Evolutionary conservation across 2,113 vertebrate genomes (phyloP), one percentile per base, ranked within the genome.

Genomic region (Peucedramus taeniatus): DNA sequence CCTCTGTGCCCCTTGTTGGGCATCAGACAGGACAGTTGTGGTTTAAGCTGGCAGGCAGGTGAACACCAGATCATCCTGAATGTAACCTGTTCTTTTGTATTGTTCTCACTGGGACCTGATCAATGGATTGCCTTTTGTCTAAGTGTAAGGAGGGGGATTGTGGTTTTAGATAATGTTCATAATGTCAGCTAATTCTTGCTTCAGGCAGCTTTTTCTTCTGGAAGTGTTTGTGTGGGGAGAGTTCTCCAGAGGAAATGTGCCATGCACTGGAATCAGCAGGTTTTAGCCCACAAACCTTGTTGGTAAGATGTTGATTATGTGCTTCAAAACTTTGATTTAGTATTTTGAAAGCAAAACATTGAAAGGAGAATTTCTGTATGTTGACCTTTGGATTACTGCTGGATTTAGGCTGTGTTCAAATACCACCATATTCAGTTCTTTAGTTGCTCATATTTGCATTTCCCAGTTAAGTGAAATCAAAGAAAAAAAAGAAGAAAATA

Each of bases 161-260:
- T 90, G 64, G 14, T 30, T 70, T 68, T 64, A 47, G 8, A 39
- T 68, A 35, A 15, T 2, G 0, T 54, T 76, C 22, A 8, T 88
- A 60, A 81, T 21, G 12, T 69, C 53, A 42, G 56, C 22, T 61
- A 44, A 59, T 64, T 68, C 81, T 83, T 96, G 65, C 75, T 97
- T 56, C 94, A 99, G 99, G 99, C 64, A 99, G 97, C 80, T 99
- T 99, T 96, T 96, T 99, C 72, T 99, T 99, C 94, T 99, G 99
- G 99, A 99, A 98, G 49, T 99, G 99, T 96, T 97, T 99, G 75
- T 98, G 97, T 95, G 99, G 99, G 33, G 98, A 98, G 89, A 98
- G 98, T 94, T 98, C 98, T 18, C 87, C 98, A 7, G 98, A 98
- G 75, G 97, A 98, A 93, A 96, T 98, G 57, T 99, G 99, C 93